Evolutionary conservation across 2,888 invertebrate species (phyloP).

Genomic region (Lepidonotus clava): DNA sequence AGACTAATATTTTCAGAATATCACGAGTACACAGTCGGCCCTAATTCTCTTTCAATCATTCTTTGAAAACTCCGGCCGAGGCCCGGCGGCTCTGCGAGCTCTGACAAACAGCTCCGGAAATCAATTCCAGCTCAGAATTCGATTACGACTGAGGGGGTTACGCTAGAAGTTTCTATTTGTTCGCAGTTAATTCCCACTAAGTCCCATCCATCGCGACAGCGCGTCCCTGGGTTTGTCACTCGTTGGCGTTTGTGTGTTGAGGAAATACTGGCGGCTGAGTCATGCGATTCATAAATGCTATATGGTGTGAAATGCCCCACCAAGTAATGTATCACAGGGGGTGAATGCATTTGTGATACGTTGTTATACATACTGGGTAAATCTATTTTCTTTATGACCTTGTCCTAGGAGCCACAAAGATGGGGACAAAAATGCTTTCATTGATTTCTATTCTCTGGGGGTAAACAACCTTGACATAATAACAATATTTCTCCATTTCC

Average conservation of each 20-base stretch:
- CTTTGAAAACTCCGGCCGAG: not conserved
- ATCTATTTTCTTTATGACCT: too few species aligned
- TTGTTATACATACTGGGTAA: too few species aligned
- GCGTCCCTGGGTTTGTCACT: not conserved
- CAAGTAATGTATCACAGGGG: too few species aligned
- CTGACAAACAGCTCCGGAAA: not conserved
- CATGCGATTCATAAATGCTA: too few species aligned
- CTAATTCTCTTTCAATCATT: not conserved
- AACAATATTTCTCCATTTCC: slow-evolving; percentile 8
- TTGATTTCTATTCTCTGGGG: not conserved
- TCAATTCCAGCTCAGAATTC: not conserved
- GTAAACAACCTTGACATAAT: not conserved
- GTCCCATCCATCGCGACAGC: not conserved
- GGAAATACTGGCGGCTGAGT: not conserved
- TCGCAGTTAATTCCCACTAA: not conserved
- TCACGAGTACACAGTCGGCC: not conserved
- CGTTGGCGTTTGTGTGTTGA: not conserved
- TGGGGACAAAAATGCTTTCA: not conserved
- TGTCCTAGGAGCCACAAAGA: too few species aligned
- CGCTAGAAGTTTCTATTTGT: not conserved
- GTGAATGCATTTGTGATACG: too few species aligned
- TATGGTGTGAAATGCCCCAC: too few species aligned
- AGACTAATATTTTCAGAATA: not conserved
- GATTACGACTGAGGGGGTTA: not conserved
- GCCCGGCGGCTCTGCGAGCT: not conserved